Conservation (phyloP, 2,113 vertebrate genomes). For the Albula goreensis region DNA sequence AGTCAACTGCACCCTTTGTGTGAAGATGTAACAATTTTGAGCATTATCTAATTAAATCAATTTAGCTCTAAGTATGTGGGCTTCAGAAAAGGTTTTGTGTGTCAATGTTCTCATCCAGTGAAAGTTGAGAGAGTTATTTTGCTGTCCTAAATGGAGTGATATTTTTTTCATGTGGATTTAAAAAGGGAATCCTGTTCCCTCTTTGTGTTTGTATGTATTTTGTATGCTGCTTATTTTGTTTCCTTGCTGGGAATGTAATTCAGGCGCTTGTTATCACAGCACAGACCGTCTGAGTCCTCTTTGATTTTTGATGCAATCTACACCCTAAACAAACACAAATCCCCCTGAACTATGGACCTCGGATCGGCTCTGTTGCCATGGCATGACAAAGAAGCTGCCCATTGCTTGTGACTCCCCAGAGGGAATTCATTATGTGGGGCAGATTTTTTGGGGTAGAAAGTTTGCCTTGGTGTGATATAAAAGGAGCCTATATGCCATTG, state of each 20-base stretch:
- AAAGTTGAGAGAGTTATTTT: not conserved
- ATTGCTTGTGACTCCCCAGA: slow-evolving; percentile 35
- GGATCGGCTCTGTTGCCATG: slow-evolving; percentile 43
- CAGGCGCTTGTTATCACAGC: not conserved
- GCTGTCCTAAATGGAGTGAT: not conserved
- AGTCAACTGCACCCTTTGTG: slow-evolving; percentile 23
- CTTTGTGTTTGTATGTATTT: no score
- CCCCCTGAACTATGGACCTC: slow-evolving; percentile 27
- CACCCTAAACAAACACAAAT: slow-evolving; percentile 54
- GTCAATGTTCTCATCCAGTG: not conserved
- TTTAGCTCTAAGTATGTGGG: slow-evolving; percentile 16
- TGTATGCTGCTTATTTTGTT: not conserved
- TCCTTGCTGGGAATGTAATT: not conserved
- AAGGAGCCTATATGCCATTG: not conserved
- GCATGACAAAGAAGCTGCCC: slow-evolving; percentile 41
- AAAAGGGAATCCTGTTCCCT: not conserved
- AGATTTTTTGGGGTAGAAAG: slow-evolving; percentile 46
- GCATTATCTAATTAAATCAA: slow-evolving; percentile 37
- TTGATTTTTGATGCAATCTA: not conserved
- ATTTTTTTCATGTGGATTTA: not conserved
- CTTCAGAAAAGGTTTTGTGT: not conserved
- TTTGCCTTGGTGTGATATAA: not conserved
- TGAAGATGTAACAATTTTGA: slow-evolving; percentile 20
- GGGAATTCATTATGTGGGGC: slow-evolving; percentile 55
- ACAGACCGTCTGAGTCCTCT: not conserved